Evolutionary conservation across 2,113 vertebrate genomes (phyloP).

Genomic region (Cheirogaleus medius): DNA sequence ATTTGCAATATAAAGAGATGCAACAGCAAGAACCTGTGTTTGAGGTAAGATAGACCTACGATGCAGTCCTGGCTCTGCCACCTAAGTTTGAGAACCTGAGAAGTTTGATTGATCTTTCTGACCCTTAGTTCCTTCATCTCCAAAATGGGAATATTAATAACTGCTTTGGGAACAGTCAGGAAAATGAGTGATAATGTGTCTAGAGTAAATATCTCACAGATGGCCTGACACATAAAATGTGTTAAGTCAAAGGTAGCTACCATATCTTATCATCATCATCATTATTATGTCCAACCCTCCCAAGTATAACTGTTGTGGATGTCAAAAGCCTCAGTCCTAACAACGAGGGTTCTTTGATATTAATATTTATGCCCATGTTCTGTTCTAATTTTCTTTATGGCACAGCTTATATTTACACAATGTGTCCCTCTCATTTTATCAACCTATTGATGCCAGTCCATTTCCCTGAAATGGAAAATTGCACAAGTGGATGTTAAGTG

Average conservation of each 20-base stretch:
- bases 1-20: not conserved
- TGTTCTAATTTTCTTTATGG: slow-evolving; percentile 18
- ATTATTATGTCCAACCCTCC: not conserved
- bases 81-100: not conserved
- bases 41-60: not conserved
- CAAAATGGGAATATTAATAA: slow-evolving; percentile 10
- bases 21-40: not conserved
- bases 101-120: not conserved
- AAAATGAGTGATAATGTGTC: not conserved
- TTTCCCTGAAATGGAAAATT: slow-evolving; percentile 5
- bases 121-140: not conserved
- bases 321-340: not conserved
- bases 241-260: not conserved
- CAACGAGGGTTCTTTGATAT: not conserved
- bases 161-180: not conserved
- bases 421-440: not conserved
- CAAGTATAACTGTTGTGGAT: not conserved
- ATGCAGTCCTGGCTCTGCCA: not conserved
- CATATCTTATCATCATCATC: not conserved
- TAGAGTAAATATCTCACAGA: not conserved
- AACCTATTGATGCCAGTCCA: not conserved
- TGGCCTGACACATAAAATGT: not conserved
- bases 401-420: not conserved
- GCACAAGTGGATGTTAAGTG: not conserved
- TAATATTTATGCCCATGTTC: not conserved